Evolutionary conservation across 2,888 invertebrate genomes (phyloP), one percentile per base, ranked within the genome.

Genomic region (Tortricodes alternella): DNA sequence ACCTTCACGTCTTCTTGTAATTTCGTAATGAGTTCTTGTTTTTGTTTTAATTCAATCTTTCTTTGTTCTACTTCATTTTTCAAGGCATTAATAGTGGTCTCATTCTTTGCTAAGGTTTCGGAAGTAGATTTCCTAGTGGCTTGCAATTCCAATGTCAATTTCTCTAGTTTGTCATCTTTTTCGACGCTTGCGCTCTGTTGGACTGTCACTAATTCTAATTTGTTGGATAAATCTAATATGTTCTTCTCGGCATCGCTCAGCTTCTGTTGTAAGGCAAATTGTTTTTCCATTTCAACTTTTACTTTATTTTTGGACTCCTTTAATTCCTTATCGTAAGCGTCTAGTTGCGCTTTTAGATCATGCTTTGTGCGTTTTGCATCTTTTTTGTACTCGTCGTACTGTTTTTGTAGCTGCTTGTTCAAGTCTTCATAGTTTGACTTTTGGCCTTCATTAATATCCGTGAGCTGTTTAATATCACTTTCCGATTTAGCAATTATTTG

Each of bases 261-360:
- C 69, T 85, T 88, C 29, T 73, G 68, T 68, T 86, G 81, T 9
- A 91, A 62, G 53, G 81, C 74, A 60, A 70, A 78, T 61, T 86
- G 85, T 66, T 88, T 87, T 56, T 81, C 79, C 57, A 79, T 74
- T 72, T 91, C 89, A 34, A 67, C 60, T 59, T 82, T 82, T 15
- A 85, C 65, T 60, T 80, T 85, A 35, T 82, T 82, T 72, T 82
- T 89, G 41, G 85, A 80, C 55, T 81, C 80, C 59, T 78, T 73
- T 56, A 85, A 68, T 66, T 84, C 78, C 63, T 84, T 86, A 59
- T 91, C 86, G 53, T 83, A 83, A 15, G 84, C 94, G 60, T 93
- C 93, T 56, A 96, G 73, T 69, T 93, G 93, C 16, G 83, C 75
- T 64, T 89, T 81, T 1, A 94, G 73, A 37, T 92, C 92, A 48